Evolutionary conservation across 2,113 vertebrate genomes (phyloP), one percentile per base, ranked within the genome.

Genomic region (Prinia subflava): DNA sequence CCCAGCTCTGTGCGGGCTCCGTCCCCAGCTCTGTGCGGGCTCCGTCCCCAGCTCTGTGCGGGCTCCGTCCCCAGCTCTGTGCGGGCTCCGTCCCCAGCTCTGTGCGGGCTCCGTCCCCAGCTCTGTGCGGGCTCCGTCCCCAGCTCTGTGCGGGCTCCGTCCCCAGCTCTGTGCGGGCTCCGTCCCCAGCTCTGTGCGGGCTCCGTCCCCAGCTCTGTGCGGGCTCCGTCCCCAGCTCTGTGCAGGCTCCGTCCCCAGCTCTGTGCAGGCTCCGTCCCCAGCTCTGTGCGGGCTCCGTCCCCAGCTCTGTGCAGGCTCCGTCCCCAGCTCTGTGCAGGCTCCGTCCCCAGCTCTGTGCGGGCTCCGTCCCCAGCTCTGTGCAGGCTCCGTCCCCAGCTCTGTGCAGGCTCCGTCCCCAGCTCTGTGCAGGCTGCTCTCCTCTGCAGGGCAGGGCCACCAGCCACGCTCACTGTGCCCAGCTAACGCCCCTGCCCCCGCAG

Each of bases 401-500:
- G 39, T n/a, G n/a, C n/a, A n/a, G n/a, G n/a, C n/a, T n/a, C n/a
- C 65, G 69, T 39, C 39, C 39, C 39, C 39, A 39, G 39, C 39
- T 39, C 39, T 39, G 39, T 39, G 39, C 37, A 15, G 39, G 10
- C 19, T 62, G 57, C 53, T 9, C 46, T 39, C 78, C 78, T 68
- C 28, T 31, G 44, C 13, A 3, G 28, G 4, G 5, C 1, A 47
- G 73, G 17, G 15, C 20, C n/a, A 50, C 13, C 7, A 25, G 30
- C 17, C 70, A 16, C 0, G 0, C 22, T 21, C 22, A 0, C 17
- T 73, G 15, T 53, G 64, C 49, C 35, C 2, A 5, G 27, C 21
- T 63, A 11, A 90, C 4, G 3, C 42, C 80, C 92, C 80, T 84
- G 56, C 73, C 89, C 62, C 85, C 88, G 6, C 80, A 99, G 99